Base-by-base conservation (phyloP, 1,140 invertebrate species). In the Drosophila seguyi region DNA sequence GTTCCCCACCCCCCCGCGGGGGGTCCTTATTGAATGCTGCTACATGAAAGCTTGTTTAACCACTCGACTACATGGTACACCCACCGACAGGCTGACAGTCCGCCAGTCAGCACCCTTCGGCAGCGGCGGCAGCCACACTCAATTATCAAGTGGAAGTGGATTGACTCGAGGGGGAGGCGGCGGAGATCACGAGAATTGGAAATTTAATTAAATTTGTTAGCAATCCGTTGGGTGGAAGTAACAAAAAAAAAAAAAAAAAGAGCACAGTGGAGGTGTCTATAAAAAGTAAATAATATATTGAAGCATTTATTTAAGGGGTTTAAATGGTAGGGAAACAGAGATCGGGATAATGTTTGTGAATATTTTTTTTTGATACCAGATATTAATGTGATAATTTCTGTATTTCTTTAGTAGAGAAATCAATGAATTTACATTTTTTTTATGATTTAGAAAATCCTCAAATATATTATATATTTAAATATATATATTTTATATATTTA, bases 121-220 rank as follows among this genome's bases (percentile, higher is more conserved):
- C 50, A 22, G 31, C 44, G 39, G 65, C 60, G 39, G 65, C 60
- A 42, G 65, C 66, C 66, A 69, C 66, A 69, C 66, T 69, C 66
- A 69, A 69, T 69, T 69, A 69, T 69, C 52, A 69, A 69, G 62
- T 68, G 66, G 66, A 69, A 45, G 45, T 69, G 66, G 66, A 69
- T 69, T 69, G 66, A 69, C 61, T 69, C 38, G 36, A 4, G 48
- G 66, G 65, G 65, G 25, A n/a, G n/a, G n/a, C n/a, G 25, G 65
- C 47, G 60, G 66, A n/a, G 45, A 66, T 69, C 38, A n/a, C 29
- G 62, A 14, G 61, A 44, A 67, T 67, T 50, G 61, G 63, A 69
- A 69, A 69, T 69, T 69, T 69, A 69, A 69, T 69, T 69, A 69
- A 69, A 69, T 67, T 69, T 69, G 66, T 53, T 52, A 67, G 62